A percentile compares a stretch with the other conserved stretches of the same genome.
Conservation (phyloP, 2,888 invertebrate species). For the Nematopogon swammerdamellus region DNA sequence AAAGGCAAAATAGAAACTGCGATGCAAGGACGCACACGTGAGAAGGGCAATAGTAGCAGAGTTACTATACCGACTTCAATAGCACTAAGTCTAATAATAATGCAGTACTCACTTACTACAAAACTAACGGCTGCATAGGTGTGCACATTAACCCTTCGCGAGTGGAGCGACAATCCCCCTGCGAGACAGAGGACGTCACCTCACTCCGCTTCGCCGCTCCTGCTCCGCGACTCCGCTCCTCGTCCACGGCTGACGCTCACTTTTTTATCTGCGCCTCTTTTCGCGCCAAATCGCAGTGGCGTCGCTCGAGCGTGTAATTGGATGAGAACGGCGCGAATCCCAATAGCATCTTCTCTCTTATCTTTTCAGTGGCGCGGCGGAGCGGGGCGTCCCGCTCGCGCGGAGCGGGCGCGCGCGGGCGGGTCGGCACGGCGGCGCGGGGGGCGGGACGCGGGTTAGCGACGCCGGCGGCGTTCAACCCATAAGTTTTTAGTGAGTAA, state of each 20-base stretch:
- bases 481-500: slow-evolving; percentile 58
- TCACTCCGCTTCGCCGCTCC: not conserved
- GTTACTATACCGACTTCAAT: too few relatives aligned
- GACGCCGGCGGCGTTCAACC: slow-evolving; percentile 26
- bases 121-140: slow-evolving; percentile 19
- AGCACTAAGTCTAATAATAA: too few relatives aligned
- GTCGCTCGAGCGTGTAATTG: slow-evolving; percentile 56
- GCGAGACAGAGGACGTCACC: slow-evolving; percentile 28
- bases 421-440: not conserved
- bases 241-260: not conserved
- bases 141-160: slow-evolving; percentile 33
- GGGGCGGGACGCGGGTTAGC: slow-evolving; percentile 3
- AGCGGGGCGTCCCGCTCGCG: not conserved
- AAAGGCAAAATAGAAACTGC: too few relatives aligned
- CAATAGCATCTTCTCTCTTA: slow-evolving; percentile 52
- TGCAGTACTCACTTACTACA: too few relatives aligned
- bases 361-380: slow-evolving; percentile 26
- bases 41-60: too few relatives aligned
- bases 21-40: too few relatives aligned
- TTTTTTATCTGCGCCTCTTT: slow-evolving; percentile 49
- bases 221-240: too few relatives aligned
- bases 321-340: slow-evolving; percentile 55
- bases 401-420: too few relatives aligned
- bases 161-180: slow-evolving; percentile 44
- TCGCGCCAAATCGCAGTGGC: slow-evolving; percentile 46